These are phyloP conservation scores for Drosophila nr. fundita DNA, from an alignment of 2,888 invertebrate genomes.

Conservation along the genomic window DNA sequence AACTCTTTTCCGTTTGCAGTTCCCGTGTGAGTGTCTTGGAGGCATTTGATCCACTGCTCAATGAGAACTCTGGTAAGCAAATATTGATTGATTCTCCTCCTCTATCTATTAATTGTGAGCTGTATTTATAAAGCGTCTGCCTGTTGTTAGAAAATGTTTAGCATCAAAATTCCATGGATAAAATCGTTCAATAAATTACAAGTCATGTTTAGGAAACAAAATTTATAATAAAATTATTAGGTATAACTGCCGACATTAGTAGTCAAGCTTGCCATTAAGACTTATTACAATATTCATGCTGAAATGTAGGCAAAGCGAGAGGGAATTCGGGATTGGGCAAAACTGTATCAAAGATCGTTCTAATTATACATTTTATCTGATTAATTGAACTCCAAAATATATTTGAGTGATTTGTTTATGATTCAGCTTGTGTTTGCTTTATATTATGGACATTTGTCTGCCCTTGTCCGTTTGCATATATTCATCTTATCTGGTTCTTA, in stretches of 20 bases:
- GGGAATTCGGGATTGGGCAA: neutral
- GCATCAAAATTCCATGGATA: slow-evolving; percentile 19
- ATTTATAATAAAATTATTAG: slow-evolving; percentile 6
- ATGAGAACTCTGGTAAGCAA: slow-evolving; percentile 85
- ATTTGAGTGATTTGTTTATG: neutral
- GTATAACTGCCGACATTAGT: neutral
- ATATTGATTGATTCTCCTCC: neutral
- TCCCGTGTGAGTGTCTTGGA: slow-evolving; percentile 88
- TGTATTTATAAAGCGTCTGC: slow-evolving; percentile 25
- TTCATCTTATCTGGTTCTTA: slow-evolving; percentile 1
- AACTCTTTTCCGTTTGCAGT: slow-evolving; percentile 61
- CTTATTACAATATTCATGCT: neutral
- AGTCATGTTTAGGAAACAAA: slow-evolving; percentile 1
- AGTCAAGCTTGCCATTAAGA: neutral
- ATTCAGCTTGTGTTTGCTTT: neutral
- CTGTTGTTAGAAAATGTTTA: slow-evolving; percentile 31
- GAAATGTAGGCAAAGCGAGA: neutral
- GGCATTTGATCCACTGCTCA: slow-evolving; percentile 94
- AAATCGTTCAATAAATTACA: slow-evolving; percentile 15
- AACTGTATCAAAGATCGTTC: neutral
- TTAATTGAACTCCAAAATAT: slow-evolving; percentile 1
- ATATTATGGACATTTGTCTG: neutral
- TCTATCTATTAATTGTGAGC: neutral
- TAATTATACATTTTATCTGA: neutral
- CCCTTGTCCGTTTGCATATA: slow-evolving; percentile 3